phyloP scores from a whole-genome alignment of 92 coral and sea anemone species.

The Parazoanthus atlanticus region DNA sequence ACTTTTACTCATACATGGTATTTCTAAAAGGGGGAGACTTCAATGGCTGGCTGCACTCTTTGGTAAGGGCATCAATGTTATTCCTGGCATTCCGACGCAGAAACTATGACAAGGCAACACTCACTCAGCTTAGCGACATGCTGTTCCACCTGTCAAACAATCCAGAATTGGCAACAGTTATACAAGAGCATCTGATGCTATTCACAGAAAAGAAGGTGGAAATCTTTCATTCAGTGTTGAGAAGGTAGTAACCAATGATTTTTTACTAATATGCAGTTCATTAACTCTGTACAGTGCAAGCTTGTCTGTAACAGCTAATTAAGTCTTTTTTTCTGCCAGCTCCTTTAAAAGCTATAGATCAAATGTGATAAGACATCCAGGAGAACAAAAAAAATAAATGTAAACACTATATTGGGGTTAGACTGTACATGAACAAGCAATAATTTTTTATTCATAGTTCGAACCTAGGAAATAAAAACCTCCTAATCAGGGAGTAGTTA shows the following conservation, averaged over 20 bases:
- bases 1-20: constrained; percentile 35
- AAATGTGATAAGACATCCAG: too few relatives aligned
- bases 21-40: constrained; percentile 55
- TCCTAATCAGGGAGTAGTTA: too few relatives aligned
- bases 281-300: too few relatives aligned
- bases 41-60: constrained; percentile 47
- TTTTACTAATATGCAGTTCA: too few relatives aligned
- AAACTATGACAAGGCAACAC: constrained; percentile 67
- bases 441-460: too few relatives aligned
- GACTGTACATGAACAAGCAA: too few relatives aligned
- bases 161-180: constrained; percentile 15
- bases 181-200: constrained; percentile 17
- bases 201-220: constrained; percentile 70
- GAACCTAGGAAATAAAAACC: too few relatives aligned
- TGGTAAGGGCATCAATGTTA: constrained; percentile 20
- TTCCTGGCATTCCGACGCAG: constrained; percentile 24
- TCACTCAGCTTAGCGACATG: constrained; percentile 51
- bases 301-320: too few relatives aligned
- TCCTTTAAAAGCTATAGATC: too few relatives aligned
- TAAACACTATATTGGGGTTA: too few relatives aligned
- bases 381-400: too few relatives aligned
- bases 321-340: too few relatives aligned
- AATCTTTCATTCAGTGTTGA: constrained; percentile 61
- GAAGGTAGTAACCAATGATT: constrained; percentile 31
- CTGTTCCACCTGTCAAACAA: constrained; percentile 35